Base-by-base conservation (phyloP, 92 coral and sea anemone species). In the Ricordea florida region DNA sequence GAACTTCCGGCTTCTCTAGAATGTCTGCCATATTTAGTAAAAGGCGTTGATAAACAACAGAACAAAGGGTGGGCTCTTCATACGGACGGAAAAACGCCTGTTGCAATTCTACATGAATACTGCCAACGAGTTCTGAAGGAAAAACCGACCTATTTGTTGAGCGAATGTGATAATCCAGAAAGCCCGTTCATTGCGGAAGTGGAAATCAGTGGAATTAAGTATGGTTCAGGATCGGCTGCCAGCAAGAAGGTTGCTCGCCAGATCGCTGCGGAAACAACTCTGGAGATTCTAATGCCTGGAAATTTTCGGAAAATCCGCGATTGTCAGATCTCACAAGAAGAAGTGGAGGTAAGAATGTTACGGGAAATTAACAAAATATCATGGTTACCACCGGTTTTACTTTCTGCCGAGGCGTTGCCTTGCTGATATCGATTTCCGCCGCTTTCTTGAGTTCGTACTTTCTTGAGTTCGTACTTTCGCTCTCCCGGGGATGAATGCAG, bases 231-330 rank as follows among this genome's bases (percentile, higher is more conserved):
- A 20, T 66, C 25, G 31, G 99, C 89, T 0, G 24, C 93, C 41
- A 96, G 90, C 38, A 96, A 96, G 81, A 96, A 92, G 58, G 85
- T 88, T 45, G 99, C 99, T 0, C 83, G 77, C 32, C 97, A 92
- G 52, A 28, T 69, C 30, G 99, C 99, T 2, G 99, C 99, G 11
- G 96, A 96, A 42, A 72, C 84, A 11, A 83, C 99, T 0, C 51
- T 96, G 55, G 96, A 92, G 44, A 87, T 96, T 13, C 52, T 96
- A 45, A 11, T 86, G 17, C 99, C 99, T n/a, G 89, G 81, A 23
- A 62, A 70, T n/a, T 87, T 82, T 53, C 50, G 84, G 38, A 92
- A 89, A 68, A 71, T 85, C 16, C 80, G 69, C 0, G 89, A 92
- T 65, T 75, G 79, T 57, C 89, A 83, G 62, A 83, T 91, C 11